Conservation (phyloP, 35 echinoderm and acorn worm genomes). For the Lytechinus pictus region DNA sequence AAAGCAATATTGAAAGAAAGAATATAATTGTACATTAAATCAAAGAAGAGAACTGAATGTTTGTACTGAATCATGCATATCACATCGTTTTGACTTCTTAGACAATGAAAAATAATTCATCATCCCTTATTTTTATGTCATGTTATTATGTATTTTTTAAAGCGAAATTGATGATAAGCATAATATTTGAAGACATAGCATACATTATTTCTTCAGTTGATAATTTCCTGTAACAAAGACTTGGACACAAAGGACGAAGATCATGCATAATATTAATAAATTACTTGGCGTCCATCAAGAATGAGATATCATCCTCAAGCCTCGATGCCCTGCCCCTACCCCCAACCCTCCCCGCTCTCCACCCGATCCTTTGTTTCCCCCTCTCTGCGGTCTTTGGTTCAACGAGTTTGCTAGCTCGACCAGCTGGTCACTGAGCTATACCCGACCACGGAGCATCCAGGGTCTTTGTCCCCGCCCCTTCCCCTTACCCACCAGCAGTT, state of each 20-base stretch:
- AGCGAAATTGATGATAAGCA: not conserved
- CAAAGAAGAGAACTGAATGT: too few relatives aligned
- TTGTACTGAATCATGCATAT: too few relatives aligned
- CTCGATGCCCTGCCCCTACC: not conserved
- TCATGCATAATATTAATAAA: conserved; percentile 15
- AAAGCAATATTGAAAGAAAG: too few relatives aligned
- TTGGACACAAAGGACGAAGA: not conserved
- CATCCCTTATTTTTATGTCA: too few relatives aligned
- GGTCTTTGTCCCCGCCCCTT: not conserved
- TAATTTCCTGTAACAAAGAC: not conserved
- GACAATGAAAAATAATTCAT: too few relatives aligned
- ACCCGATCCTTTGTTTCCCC: not conserved
- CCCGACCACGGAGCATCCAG: not conserved
- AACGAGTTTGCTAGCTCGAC: not conserved
- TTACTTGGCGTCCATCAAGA: not conserved
- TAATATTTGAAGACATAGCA: not conserved
- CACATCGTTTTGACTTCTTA: too few relatives aligned
- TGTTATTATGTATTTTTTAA: too few relatives aligned
- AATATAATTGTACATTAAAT: too few relatives aligned
- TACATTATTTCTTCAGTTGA: not conserved
- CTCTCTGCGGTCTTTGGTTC: not conserved
- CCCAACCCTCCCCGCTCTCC: not conserved
- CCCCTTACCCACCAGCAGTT: not conserved
- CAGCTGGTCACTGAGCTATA: not conserved
- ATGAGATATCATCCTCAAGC: not conserved